Evolutionary conservation across 2,888 invertebrate species (phyloP), one percentile per base, ranked within the genome.

Genomic region (Perizoma flavofasciatum): DNA sequence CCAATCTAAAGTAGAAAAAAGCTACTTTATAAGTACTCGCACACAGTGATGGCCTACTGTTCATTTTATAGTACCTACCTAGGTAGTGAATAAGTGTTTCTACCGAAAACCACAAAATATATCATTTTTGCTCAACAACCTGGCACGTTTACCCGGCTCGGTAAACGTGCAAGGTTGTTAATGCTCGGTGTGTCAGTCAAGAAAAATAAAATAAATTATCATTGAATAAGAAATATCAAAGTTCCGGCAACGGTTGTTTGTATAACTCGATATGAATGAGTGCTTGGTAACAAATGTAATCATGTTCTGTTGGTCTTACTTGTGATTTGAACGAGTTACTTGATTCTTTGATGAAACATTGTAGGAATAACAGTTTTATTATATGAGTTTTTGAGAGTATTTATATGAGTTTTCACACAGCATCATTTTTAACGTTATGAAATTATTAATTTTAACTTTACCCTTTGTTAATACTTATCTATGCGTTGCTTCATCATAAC

Each of bases 121-220:
- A 22, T 2, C 3, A 22, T 2, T 22, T 22, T 22, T 22, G 1
- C 1, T 3, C 3, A 3, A 22, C 1, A 37, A 7, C 37, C 5
- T 4, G 1, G 1, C 37, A 1, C 37, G 37, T 37, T 6, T 5
- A 37, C 7, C 37, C 5, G 6, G 35, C 6, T 35, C 7, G 7
- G 10, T 37, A 10, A 11, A 6, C n/a, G 48, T 6, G 7, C 7
- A 50, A 50, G 10, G 41, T n/a, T 11, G 39, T 40, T 32, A 50
- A n/a, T 41, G 22, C 1, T 22, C 3, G 22, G 22, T 11, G 68
- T 74, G 72, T 63, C 79, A 57, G 54, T 68, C 63, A 83, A 82
- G 82, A 88, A 89, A 88, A 88, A 89, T 85, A 88, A 48, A 43
- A 79, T 72, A 83, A 82, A 85, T 82, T 82, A 80, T 81, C 78